These are phyloP conservation scores for Diarsia rubi DNA, from an alignment of 2,888 invertebrate genomes.

Conservation along the genomic window DNA sequence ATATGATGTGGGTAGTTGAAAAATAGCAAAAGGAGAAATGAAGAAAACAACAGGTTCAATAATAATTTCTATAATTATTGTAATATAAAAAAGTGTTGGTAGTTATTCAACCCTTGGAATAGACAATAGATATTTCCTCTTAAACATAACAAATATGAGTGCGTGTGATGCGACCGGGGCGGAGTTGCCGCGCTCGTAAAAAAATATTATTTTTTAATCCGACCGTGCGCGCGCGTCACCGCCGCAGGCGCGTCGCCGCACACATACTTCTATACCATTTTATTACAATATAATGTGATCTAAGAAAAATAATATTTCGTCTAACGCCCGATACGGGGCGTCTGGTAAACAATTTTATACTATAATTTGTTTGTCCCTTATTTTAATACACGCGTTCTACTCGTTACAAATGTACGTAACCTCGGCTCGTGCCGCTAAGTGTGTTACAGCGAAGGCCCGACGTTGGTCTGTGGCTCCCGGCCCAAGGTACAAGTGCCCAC, in stretches of 20 bases:
- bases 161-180: conserved; percentile 65
- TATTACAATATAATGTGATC: conserved; percentile 90
- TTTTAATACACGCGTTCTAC: conserved; percentile 83
- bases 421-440: conserved; percentile 68
- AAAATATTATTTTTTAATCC: conserved; percentile 85
- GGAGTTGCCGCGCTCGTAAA: conserved; percentile 81
- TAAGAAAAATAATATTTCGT: conserved; percentile 91
- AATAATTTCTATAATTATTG: conserved; percentile 92
- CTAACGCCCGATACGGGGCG: conserved; percentile 85
- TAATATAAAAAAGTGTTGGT: conserved; percentile 91
- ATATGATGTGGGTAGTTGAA: not conserved
- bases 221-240: conserved; percentile 70
- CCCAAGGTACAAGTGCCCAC: not conserved
- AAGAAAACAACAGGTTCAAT: conserved; percentile 85
- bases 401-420: conserved; percentile 78
- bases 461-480: conserved; percentile 49
- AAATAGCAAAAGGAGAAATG: conserved; percentile 4
- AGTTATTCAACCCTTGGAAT: conserved; percentile 90
- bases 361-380: conserved; percentile 89
- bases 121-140: conserved; percentile 91
- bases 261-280: conserved; percentile 86
- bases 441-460: conserved; percentile 77
- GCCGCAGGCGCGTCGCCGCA: conserved; percentile 61
- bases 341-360: conserved; percentile 89
- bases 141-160: conserved; percentile 90